Evolutionary conservation across 2,797 vertebrate species (phyloP), one percentile per base, ranked within the genome.

Genomic region (Botia kubotai): DNA sequence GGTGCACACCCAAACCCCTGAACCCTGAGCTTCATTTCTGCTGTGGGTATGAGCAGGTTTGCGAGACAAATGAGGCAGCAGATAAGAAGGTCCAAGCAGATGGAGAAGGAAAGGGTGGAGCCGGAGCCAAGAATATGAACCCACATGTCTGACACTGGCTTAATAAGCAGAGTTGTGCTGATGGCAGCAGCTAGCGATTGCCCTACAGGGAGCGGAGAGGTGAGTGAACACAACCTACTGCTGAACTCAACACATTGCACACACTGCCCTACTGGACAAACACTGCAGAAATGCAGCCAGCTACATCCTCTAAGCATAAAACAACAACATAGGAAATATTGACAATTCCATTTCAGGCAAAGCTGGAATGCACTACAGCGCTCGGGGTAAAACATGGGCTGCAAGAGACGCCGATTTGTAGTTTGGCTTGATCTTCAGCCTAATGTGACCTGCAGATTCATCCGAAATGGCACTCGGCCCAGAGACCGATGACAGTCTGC

Each of bases 81-180:
- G 60, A 69, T 78, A 50, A 72, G 60, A 46, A 77, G 81, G 69
- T 72, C 53, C 53, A 57, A 72, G 69, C 60, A 66, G 62, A 78
- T 74, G 69, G 62, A 73, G 53, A 67, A 39, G 26, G 58, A 70
- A 29, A 77, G 68, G 60, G 69, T 72, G 77, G 77, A 69, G 69
- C 71, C 46, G 52, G 58, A 79, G 68, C 76, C 76, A 78, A 78
- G 67, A 71, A 78, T 78, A 52, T 71, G 67, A 71, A 79, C 77
- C 55, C 77, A 79, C 69, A 71, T 78, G 67, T 78, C 67, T 71
- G 43, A 78, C 77, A 65, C 77, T 72, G 77, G 77, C 69, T 72
- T 79, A 79, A 79, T 79, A 79, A 72, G 77, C 58, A 53, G 68
- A 79, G 77, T 79, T 72, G 69, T 79, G 77, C 77, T 79, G 77